Evolutionary conservation across 2,888 invertebrate genomes (phyloP).

Genomic region (Lottia gigantea): DNA sequence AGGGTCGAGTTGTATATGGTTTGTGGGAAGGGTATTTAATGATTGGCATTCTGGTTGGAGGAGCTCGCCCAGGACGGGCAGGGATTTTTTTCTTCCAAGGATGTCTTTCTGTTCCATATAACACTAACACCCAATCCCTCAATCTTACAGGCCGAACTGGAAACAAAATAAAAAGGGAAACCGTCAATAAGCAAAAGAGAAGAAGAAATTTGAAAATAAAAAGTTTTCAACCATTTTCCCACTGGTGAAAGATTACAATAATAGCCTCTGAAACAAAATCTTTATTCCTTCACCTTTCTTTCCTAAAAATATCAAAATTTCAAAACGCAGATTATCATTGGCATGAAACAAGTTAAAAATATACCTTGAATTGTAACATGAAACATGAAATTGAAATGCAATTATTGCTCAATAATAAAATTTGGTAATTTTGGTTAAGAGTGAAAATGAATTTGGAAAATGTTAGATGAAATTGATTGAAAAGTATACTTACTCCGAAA

Average conservation of each 20-base stretch:
- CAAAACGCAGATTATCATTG: too few relatives aligned
- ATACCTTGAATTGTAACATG: too few relatives aligned
- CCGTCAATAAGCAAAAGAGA: slow-evolving; percentile 11
- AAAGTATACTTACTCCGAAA: too few relatives aligned
- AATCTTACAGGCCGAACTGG: slow-evolving; percentile 76
- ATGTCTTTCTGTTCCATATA: slow-evolving; percentile 82
- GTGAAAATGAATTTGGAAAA: too few relatives aligned
- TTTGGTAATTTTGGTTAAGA: too few relatives aligned
- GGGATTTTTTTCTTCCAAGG: slow-evolving; percentile 38
- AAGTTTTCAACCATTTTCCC: too few relatives aligned
- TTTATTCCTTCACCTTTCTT: slow-evolving; percentile 9
- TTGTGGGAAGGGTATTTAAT: slow-evolving; percentile 11
- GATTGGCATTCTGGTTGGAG: slow-evolving; percentile 17
- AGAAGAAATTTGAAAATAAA: too few relatives aligned
- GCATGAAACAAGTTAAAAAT: too few relatives aligned
- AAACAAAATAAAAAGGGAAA: slow-evolving; percentile 46
- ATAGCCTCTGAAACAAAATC: slow-evolving; percentile 5
- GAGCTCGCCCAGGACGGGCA: slow-evolving; percentile 35
- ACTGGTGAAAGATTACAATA: too few relatives aligned
- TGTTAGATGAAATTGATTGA: too few relatives aligned
- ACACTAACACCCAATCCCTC: slow-evolving; percentile 91
- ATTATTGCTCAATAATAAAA: too few relatives aligned
- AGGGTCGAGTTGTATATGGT: slow-evolving; percentile 17
- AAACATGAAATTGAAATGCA: too few relatives aligned
- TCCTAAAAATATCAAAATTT: slow-evolving; percentile 1